Evolutionary conservation across 2,888 invertebrate species (phyloP).

Genomic region (Xestia sexstrigata): DNA sequence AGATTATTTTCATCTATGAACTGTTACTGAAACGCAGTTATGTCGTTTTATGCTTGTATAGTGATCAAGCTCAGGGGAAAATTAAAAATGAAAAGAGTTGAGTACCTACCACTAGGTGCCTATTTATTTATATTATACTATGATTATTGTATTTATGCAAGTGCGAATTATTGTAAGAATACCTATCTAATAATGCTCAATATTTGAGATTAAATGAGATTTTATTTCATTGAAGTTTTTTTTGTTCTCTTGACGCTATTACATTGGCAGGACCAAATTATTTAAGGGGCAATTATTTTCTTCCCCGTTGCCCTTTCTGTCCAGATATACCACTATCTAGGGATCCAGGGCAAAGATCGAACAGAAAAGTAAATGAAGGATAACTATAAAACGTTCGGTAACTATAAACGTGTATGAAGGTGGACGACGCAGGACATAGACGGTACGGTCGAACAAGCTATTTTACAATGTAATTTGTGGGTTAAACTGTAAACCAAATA

Average conservation of each 20-base stretch:
- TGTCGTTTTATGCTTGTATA: neutral
- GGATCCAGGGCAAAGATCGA: no score
- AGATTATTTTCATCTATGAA: neutral
- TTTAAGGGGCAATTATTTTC: no score
- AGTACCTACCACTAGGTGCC: no score
- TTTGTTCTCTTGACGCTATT: neutral
- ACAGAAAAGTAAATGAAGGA: no score
- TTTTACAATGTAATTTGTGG: no score
- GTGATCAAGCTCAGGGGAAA: neutral
- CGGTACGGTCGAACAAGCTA: no score
- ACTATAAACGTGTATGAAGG: no score
- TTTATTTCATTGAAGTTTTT: conserved; percentile 21
- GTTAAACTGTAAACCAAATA: no score
- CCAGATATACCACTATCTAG: neutral
- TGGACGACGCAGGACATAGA: no score
- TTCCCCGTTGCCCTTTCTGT: no score
- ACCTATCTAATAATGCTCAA: conserved; percentile 48
- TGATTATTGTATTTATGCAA: conserved; percentile 17
- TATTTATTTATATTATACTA: neutral
- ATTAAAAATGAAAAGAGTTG: neutral
- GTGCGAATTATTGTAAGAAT: neutral
- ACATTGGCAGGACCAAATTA: no score
- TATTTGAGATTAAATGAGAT: conserved; percentile 57
- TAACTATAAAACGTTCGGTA: no score
- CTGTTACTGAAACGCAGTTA: neutral